These are phyloP conservation scores for Acleris literana DNA, from an alignment of 2,888 invertebrate species.

Conservation along the genomic window DNA sequence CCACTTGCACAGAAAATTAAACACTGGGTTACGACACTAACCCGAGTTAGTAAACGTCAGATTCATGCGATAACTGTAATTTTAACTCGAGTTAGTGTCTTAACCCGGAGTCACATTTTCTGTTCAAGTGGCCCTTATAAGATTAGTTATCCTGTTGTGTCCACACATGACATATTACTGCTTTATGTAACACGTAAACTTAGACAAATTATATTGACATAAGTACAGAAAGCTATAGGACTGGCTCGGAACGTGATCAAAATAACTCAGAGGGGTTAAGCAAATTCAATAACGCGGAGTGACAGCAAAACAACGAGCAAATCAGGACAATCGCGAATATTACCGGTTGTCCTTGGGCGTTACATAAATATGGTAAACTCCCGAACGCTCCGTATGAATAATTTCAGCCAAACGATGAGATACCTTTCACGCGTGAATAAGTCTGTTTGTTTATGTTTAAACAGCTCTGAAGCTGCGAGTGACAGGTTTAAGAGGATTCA, in stretches of 20 bases:
- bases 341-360: conserved; percentile 28
- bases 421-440: conserved; percentile 18
- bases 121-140: no score
- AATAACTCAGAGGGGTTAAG: conserved; percentile 14
- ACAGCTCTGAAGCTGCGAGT: not conserved
- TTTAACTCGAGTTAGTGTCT: no score
- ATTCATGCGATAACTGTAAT: no score
- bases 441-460: conserved; percentile 22
- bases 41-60: no score
- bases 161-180: no score
- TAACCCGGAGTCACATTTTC: no score
- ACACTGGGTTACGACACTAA: no score
- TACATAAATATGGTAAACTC: conserved; percentile 30
- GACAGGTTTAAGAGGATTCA: not conserved
- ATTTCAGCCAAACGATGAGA: conserved; percentile 22
- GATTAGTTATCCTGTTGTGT: no score
- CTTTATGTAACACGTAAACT: not conserved
- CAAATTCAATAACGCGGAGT: conserved; percentile 17
- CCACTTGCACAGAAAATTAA: no score
- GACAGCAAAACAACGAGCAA: conserved; percentile 9
- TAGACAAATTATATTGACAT: not conserved
- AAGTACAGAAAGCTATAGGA: not conserved
- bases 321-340: conserved; percentile 26
- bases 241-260: conserved; percentile 6
- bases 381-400: conserved; percentile 29